Percentiles rank a stretch among this genome's conserved stretches.
phyloP scores from a whole-genome alignment of 2,888 invertebrate genomes.

The Osmoderma eremita region DNA sequence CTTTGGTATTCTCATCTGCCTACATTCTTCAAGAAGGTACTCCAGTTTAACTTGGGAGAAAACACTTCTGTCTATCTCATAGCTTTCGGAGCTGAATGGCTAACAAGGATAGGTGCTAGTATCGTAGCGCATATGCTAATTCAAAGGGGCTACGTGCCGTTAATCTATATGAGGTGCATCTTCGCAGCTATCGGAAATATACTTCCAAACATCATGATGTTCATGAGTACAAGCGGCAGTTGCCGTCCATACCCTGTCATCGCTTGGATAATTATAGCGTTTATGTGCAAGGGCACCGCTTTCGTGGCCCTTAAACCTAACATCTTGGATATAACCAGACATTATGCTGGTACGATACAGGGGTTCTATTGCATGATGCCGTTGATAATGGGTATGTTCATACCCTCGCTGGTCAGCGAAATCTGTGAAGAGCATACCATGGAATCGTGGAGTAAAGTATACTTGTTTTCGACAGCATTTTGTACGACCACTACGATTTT shows the following conservation, averaged over 20 bases:
- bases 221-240: background rate
- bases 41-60: background rate
- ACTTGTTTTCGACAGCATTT: background rate
- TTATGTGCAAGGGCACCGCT: background rate
- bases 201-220: background rate
- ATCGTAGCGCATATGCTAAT: constrained; percentile 15
- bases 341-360: constrained; percentile 3
- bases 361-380: background rate
- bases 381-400: background rate
- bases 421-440: background rate
- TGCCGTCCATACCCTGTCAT: background rate
- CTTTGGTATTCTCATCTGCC: constrained; percentile 8
- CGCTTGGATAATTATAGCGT: background rate
- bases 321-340: constrained; percentile 13
- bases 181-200: constrained; percentile 21
- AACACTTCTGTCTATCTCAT: background rate
- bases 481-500: background rate
- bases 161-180: constrained; percentile 18
- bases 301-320: background rate
- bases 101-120: background rate
- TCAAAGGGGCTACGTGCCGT: background rate
- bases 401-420: background rate
- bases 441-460: constrained; percentile 5
- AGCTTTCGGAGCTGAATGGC: constrained; percentile 3
- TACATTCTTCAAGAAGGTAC: constrained; percentile 11